Evolutionary conservation across 2,888 invertebrate genomes (phyloP).

Genomic region (Idaea dimidiata): DNA sequence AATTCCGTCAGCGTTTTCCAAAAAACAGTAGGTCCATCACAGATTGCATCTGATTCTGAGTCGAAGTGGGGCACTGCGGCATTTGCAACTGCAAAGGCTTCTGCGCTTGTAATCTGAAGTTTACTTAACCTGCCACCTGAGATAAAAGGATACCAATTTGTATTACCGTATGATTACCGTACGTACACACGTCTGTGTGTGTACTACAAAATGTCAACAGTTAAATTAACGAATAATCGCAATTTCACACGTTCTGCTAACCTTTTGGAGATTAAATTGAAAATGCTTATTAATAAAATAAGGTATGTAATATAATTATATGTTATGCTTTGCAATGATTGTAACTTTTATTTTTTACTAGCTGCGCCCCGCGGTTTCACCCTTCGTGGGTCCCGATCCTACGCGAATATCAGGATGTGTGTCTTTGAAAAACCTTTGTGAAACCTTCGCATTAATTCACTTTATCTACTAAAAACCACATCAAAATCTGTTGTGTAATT

Average conservation of each 20-base stretch:
- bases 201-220: background rate
- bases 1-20: background rate
- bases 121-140: slow-evolving; percentile 53
- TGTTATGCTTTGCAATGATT: too few relatives aligned
- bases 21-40: slow-evolving; percentile 20
- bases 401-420: too few relatives aligned
- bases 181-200: background rate
- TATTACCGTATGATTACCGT: too few relatives aligned
- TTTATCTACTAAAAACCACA: too few relatives aligned
- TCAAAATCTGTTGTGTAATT: too few relatives aligned
- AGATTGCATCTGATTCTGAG: slow-evolving; percentile 44
- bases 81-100: slow-evolving; percentile 49
- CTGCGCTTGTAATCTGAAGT: slow-evolving; percentile 52
- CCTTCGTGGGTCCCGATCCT: too few relatives aligned
- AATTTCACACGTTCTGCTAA: background rate
- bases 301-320: too few relatives aligned
- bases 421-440: too few relatives aligned
- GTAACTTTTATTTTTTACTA: too few relatives aligned
- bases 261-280: background rate
- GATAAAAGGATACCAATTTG: slow-evolving; percentile 10
- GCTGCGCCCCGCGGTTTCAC: too few relatives aligned
- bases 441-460: too few relatives aligned
- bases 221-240: background rate
- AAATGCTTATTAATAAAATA: background rate
- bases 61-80: slow-evolving; percentile 56